These are phyloP conservation scores for Siderastrea siderea DNA, from an alignment of 92 coral and sea anemone species.

Conservation along the genomic window DNA sequence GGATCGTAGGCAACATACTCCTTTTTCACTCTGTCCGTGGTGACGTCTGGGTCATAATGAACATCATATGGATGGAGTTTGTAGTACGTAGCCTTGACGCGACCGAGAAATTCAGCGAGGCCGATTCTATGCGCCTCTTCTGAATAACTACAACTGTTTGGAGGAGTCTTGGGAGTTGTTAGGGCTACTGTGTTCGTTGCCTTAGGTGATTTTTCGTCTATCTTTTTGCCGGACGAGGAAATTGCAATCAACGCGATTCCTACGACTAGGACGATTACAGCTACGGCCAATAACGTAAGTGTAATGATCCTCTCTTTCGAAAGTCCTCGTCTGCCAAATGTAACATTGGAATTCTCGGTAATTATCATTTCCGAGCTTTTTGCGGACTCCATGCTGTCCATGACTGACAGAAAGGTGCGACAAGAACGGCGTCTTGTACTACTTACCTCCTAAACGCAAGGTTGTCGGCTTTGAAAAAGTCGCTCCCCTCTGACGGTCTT, in stretches of 20 bases:
- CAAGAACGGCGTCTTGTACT: too few relatives aligned
- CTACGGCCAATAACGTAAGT: neutral
- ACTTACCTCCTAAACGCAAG: too few relatives aligned
- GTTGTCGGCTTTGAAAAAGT: too few relatives aligned
- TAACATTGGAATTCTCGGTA: too few relatives aligned
- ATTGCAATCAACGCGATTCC: constrained; percentile 49
- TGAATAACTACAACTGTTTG: constrained; percentile 59
- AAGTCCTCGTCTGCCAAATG: too few relatives aligned
- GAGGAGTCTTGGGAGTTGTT: neutral
- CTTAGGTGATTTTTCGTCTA: neutral
- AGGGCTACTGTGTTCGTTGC: neutral
- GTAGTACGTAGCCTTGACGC: constrained; percentile 60
- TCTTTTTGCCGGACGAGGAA: neutral
- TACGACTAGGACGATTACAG: constrained; percentile 5
- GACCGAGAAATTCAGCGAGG: constrained; percentile 65
- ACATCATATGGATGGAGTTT: neutral
- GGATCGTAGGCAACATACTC: neutral
- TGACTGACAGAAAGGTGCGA: too few relatives aligned
- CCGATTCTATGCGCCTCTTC: constrained; percentile 70
- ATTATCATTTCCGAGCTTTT: too few relatives aligned
- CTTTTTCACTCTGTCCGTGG: constrained; percentile 25
- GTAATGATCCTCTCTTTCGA: too few relatives aligned
- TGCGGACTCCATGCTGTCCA: too few relatives aligned
- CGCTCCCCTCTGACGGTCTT: too few relatives aligned
- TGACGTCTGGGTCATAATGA: constrained; percentile 63